These are phyloP conservation scores for Sturnira hondurensis DNA, from an alignment of 2,113 vertebrate genomes.

Conservation along the genomic window DNA sequence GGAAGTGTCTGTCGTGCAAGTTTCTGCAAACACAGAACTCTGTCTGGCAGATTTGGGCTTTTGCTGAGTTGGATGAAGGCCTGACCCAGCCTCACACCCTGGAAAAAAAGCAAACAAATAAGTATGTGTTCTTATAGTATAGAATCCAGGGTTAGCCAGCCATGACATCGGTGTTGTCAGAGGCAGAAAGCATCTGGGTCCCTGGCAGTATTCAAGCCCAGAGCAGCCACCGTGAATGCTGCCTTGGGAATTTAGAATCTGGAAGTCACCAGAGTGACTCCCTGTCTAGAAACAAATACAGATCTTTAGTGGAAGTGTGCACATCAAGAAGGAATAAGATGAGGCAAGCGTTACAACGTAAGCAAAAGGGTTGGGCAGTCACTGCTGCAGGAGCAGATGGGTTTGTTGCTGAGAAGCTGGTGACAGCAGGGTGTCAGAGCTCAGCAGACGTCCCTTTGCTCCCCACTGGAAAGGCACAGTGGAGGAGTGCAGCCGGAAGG, in stretches of 20 bases:
- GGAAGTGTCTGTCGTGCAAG: not conserved
- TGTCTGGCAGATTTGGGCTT: not conserved
- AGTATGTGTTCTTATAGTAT: not conserved
- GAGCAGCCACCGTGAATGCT: not conserved
- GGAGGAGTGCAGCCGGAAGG: not conserved
- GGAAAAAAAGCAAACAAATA: not conserved
- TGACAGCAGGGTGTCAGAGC: no score
- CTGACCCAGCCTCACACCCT: not conserved
- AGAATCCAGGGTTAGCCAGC: not conserved
- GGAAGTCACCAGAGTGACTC: not conserved
- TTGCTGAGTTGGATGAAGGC: not conserved
- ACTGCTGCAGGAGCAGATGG: not conserved
- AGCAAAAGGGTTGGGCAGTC: not conserved
- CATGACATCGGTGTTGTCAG: not conserved
- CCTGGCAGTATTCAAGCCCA: not conserved
- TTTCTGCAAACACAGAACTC: not conserved
- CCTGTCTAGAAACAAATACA: not conserved
- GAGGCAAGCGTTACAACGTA: not conserved
- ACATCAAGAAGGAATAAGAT: not conserved
- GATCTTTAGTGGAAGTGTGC: not conserved
- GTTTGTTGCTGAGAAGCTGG: not conserved
- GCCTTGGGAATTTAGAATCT: not conserved
- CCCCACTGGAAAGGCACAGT: rapidly evolving
- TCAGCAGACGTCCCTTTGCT: not conserved
- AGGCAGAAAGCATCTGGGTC: not conserved